Percentiles rank a stretch among this genome's conserved stretches.
phyloP scores from a whole-genome alignment of 2,888 invertebrate genomes.

The Drosophila colorata region DNA sequence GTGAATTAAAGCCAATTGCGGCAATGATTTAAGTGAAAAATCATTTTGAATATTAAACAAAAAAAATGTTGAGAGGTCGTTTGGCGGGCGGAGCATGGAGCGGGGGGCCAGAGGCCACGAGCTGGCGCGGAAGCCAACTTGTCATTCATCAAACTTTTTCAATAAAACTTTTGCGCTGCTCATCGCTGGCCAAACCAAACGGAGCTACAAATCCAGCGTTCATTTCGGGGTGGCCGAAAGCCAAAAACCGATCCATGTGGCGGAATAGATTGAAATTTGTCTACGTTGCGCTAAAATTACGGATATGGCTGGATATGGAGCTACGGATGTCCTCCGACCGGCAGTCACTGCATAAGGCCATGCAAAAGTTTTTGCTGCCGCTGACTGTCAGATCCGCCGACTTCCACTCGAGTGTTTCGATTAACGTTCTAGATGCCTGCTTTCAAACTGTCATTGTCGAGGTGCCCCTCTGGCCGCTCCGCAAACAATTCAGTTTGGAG shows the following conservation, averaged over 20 bases:
- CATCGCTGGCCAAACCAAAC: slow-evolving; percentile 33
- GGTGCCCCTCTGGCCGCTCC: neutral
- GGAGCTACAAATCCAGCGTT: slow-evolving; percentile 59
- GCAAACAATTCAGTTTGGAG: slow-evolving; percentile 20
- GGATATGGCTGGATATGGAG: slow-evolving; percentile 4
- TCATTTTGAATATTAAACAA: slow-evolving; percentile 25
- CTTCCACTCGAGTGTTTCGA: slow-evolving; percentile 40
- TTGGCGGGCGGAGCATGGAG: neutral
- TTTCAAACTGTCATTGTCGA: slow-evolving; percentile 45
- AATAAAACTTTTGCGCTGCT: slow-evolving; percentile 72
- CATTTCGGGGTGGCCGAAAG: slow-evolving; percentile 33
- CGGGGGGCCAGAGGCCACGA: neutral
- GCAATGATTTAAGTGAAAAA: slow-evolving; percentile 26
- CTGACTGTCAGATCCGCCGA: slow-evolving; percentile 25
- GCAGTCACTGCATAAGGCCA: slow-evolving; percentile 1
- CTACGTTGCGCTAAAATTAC: slow-evolving; percentile 11
- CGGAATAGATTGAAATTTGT: slow-evolving; percentile 38
- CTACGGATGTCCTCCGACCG: slow-evolving; percentile 11
- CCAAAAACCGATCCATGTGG: slow-evolving; percentile 33
- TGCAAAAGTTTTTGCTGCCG: slow-evolving; percentile 43
- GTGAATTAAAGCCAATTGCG: slow-evolving; percentile 4
- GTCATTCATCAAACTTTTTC: slow-evolving; percentile 79
- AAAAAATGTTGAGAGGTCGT: neutral
- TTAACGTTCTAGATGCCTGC: slow-evolving; percentile 25
- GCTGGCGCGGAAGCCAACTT: slow-evolving; percentile 46